phyloP scores from a whole-genome alignment of 2,797 vertebrate species.

The Megalops cyprinoides region DNA sequence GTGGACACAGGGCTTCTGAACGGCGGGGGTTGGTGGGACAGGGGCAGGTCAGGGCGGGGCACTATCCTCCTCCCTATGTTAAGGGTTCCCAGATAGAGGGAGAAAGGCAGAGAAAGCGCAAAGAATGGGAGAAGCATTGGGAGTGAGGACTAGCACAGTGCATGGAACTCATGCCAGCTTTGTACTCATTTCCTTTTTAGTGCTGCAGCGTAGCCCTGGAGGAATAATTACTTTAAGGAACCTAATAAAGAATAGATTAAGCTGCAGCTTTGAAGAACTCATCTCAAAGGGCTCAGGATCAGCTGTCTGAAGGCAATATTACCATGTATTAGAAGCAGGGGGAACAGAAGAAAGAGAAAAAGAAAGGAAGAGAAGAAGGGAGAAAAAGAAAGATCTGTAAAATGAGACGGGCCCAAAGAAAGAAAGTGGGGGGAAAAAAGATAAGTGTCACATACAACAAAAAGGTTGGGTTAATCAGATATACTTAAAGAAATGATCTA shows the following conservation, averaged over 20 bases:
- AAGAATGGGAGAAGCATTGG: neutral
- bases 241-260: constrained; percentile 75
- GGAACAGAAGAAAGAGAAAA: constrained; percentile 16
- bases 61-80: neutral
- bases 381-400: constrained; percentile 56
- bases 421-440: constrained; percentile 15
- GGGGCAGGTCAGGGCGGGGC: neutral
- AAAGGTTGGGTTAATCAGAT: constrained; percentile 41
- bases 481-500: constrained; percentile 23
- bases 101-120: neutral
- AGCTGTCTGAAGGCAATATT: constrained; percentile 63
- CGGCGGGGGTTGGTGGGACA: neutral
- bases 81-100: neutral
- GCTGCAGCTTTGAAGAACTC: constrained; percentile 67
- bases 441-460: constrained; percentile 20
- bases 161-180: neutral
- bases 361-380: constrained; percentile 2
- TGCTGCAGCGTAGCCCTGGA: constrained; percentile 54
- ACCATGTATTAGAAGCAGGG: constrained; percentile 54
- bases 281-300: constrained; percentile 63
- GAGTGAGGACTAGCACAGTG: constrained; percentile 4
- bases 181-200: constrained; percentile 59
- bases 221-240: constrained; percentile 70
- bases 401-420: constrained; percentile 53
- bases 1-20: neutral